These are phyloP conservation scores for Diaphora mendica DNA, from an alignment of 2,888 invertebrate species.

Conservation along the genomic window DNA sequence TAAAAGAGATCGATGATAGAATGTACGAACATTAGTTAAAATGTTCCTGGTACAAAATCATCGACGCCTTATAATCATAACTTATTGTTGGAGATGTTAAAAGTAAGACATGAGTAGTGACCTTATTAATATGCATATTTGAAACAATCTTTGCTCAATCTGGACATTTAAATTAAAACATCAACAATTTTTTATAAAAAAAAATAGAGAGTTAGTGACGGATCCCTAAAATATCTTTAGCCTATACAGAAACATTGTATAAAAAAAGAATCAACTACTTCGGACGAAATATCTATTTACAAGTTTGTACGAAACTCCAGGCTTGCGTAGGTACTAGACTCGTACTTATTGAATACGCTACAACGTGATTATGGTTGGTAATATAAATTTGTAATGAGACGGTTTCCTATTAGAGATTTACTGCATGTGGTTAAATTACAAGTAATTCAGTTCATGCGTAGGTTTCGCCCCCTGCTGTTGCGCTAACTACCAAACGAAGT, in stretches of 20 bases:
- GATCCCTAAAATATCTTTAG: no score
- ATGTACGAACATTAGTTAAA: background rate
- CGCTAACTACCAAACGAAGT: constrained; percentile 27
- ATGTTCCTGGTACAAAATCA: background rate
- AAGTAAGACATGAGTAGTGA: background rate
- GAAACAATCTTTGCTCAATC: no score
- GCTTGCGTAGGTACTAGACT: no score
- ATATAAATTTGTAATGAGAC: background rate
- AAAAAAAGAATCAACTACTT: no score
- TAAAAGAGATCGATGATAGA: background rate
- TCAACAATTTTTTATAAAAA: background rate
- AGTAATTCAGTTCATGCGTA: constrained; percentile 59
- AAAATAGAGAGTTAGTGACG: no score
- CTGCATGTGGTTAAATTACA: constrained; percentile 68
- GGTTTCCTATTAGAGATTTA: constrained; percentile 27
- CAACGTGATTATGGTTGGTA: no score
- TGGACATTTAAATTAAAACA: background rate
- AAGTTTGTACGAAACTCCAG: no score
- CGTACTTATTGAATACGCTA: no score
- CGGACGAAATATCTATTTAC: no score
- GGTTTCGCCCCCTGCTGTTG: constrained; percentile 61
- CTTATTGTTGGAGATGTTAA: background rate
- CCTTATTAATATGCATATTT: no score
- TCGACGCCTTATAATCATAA: background rate
- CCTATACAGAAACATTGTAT: no score